Base-by-base conservation (phyloP, 2,113 vertebrate species). In the Piaya cayana region DNA sequence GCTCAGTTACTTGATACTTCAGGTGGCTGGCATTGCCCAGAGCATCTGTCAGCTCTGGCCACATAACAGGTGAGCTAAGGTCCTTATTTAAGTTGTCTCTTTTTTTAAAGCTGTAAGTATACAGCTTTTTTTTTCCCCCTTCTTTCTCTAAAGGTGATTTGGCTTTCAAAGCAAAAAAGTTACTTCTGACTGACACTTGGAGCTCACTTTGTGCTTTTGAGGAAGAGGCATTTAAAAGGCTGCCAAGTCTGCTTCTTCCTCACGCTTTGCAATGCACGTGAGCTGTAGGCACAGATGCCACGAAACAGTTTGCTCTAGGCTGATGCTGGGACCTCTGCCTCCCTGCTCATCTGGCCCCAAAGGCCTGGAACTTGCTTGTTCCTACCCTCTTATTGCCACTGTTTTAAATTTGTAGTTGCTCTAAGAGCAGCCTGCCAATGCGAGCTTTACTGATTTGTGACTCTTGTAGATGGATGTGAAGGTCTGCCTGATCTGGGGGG, bases 401-500 rank as follows among this genome's bases (percentile, higher is more conserved):
- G 45, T 21, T 72, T 43, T 63, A 43, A 82, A 69, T 70, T 17
- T 27, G 13, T 76, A 53, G 21, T 85, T 58, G 45, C 12, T 45
- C 6, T 27, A 20, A 39, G 8, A 86, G 86, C 60, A 32, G 34
- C 0, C 1, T 94, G 86, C 88, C 88, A 78, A 2, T 19, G 2
- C 20, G n/a, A 27, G 0, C 42, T 43, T 56, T 47, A 50, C 75
- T 20, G 45, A 68, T 72, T 90, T 45, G 63, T 77, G 59, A 86
- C 75, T 94, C 30, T 60, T 70, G 49, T 59, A 64, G 56, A 21
- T 92, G 55, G 42, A 50, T 86, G 47, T 70, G 68, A 84, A 78
- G 34, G 59, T 90, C 80, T 94, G 72, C 70, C 68, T 93, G 91
- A 88, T 93, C 82, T 78, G 49, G 29, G 65, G 80, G 88, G 63